A percentile compares a stretch with the other conserved stretches of the same genome.
Conservation (phyloP, 2,113 vertebrate genomes). For the Myxocyprinus asiaticus region DNA sequence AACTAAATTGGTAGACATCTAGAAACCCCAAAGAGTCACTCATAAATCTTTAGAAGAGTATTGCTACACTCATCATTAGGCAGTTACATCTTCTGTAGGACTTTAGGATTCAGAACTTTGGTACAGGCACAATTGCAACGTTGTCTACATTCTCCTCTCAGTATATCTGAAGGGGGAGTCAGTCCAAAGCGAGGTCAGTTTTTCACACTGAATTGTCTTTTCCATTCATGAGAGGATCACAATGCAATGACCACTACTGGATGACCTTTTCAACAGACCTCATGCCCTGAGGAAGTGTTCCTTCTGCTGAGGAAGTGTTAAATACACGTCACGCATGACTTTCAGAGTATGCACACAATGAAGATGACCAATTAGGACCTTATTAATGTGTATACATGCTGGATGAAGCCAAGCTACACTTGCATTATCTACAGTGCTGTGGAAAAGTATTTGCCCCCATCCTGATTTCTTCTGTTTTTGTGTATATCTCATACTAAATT, state of each 20-base stretch:
- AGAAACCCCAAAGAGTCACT: neutral
- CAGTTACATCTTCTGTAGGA: neutral
- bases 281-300: constrained; percentile 26
- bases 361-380: too few species aligned
- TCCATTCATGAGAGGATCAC: constrained; percentile 30
- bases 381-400: too few species aligned
- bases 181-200: constrained; percentile 36
- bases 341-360: too few species aligned
- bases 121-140: neutral
- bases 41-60: neutral
- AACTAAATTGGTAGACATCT: neutral
- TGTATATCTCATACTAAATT: too few species aligned
- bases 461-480: too few species aligned
- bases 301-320: too few species aligned
- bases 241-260: constrained; percentile 47
- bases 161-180: constrained; percentile 28
- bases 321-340: too few species aligned
- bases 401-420: too few species aligned
- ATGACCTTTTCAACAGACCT: constrained; percentile 48
- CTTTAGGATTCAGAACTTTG: neutral
- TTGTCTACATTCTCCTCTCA: constrained; percentile 5
- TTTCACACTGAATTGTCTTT: constrained; percentile 34
- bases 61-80: neutral
- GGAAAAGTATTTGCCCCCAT: too few species aligned
- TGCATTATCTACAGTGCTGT: too few species aligned